Evolutionary conservation across 2,888 invertebrate genomes (phyloP).

Genomic region (Hyposoter didymator): DNA sequence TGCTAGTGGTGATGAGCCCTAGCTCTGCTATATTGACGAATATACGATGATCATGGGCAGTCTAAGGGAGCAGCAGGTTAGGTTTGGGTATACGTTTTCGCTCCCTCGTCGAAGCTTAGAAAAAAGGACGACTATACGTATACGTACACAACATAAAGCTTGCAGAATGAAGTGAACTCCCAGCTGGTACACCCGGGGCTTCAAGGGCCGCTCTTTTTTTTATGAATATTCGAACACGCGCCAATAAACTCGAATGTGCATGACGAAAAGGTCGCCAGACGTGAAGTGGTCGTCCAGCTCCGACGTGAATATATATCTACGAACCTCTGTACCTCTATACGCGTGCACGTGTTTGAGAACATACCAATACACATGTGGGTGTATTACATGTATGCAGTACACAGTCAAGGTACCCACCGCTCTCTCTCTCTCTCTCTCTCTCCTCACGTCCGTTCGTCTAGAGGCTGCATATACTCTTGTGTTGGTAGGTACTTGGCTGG

Average conservation of each 20-base stretch:
- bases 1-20: background rate
- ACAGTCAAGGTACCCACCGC: slow-evolving; percentile 29
- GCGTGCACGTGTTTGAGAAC: background rate
- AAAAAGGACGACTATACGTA: slow-evolving; percentile 13
- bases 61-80: slow-evolving; percentile 49
- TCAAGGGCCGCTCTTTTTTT: slow-evolving; percentile 68
- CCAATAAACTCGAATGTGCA: slow-evolving; percentile 83
- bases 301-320: slow-evolving; percentile 69
- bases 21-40: background rate
- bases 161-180: slow-evolving; percentile 61
- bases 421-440: background rate
- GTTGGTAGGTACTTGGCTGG: slow-evolving; percentile 41
- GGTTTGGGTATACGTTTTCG: background rate
- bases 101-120: slow-evolving; percentile 8
- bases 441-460: slow-evolving; percentile 47
- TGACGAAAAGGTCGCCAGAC: slow-evolving; percentile 82
- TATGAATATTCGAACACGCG: slow-evolving; percentile 83
- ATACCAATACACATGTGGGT: slow-evolving; percentile 11
- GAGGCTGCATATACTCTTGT: slow-evolving; percentile 42
- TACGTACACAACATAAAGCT: slow-evolving; percentile 26
- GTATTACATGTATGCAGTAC: slow-evolving; percentile 9
- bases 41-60: background rate
- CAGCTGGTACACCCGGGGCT: slow-evolving; percentile 63
- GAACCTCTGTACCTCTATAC: slow-evolving; percentile 58
- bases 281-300: slow-evolving; percentile 80